Evolutionary conservation across 2,888 invertebrate species (phyloP).

Genomic region (Alviniconcha strummeri): DNA sequence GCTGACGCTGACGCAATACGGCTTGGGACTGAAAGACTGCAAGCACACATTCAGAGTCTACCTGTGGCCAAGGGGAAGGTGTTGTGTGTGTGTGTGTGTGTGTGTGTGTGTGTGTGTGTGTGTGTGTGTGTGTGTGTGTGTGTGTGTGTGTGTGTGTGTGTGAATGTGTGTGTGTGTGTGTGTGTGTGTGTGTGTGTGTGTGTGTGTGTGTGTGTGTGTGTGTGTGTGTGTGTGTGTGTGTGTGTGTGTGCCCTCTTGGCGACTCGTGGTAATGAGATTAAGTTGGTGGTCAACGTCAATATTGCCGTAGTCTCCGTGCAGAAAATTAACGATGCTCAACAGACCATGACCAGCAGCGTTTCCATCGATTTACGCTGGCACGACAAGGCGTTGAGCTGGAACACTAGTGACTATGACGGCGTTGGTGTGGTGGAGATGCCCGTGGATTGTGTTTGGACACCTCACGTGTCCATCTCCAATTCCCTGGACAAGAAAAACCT

Average conservation of each 20-base stretch:
- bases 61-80: background rate
- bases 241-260: too few species aligned
- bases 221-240: too few species aligned
- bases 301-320: background rate
- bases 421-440: background rate
- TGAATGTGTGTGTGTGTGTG: too few species aligned
- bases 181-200: too few species aligned
- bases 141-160: too few species aligned
- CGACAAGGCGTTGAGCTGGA: background rate
- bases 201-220: too few species aligned
- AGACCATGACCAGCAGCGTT: background rate
- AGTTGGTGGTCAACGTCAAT: background rate
- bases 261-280: background rate
- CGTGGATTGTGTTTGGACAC: background rate
- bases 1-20: too few species aligned
- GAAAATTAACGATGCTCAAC: background rate
- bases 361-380: background rate
- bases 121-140: too few species aligned
- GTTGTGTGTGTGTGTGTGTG: too few species aligned
- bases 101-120: too few species aligned
- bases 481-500: background rate
- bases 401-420: background rate
- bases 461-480: background rate
- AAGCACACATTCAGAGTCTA: conserved; percentile 80
- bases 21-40: conserved; percentile 27